Base-by-base conservation (phyloP, 1,140 invertebrate genomes). In the Diorhabda sublineata region DNA sequence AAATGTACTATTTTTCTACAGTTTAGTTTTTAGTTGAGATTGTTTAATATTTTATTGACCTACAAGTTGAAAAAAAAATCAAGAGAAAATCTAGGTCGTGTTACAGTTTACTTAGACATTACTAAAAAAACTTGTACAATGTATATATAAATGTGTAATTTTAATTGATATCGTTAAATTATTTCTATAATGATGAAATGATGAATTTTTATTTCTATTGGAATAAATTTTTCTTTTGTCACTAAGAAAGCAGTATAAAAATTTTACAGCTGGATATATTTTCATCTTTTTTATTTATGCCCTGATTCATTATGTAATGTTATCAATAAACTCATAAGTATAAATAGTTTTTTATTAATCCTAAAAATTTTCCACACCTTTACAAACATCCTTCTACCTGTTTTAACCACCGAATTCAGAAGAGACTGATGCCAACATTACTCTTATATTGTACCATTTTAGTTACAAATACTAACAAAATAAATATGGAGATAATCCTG, bases 111-210 rank as follows among this genome's bases (percentile, higher is more conserved):
- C 58, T 67, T 61, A 45, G 59, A 60, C 66, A 67, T 26, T 67
- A 67, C 45, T 60, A 67, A n/a, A 26, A 43, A 57, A 66, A 67
- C 59, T 67, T 67, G 66, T 67, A 67, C 66, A 67, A 67, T 67
- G 66, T 67, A 67, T 67, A 67, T 67, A 67, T 66, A 5, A 43
- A 67, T 45, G 45, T 67, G 66, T 67, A 67, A 47, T 67, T 67
- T 67, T 61, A 67, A 43, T 67, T 67, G 45, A 67, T 66, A 45
- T 45, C 59, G 66, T 67, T 67, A 67, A 67, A 67, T 67, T 67
- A 67, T 67, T 67, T 67, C 58, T 67, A 61, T 60, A 26, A 45
- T 67, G 52, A 65, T 65, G 41, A 42, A 56, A 65, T 65, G 57
- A 41, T 65, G 45, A 57, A 65, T 56, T 65, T 65, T 58, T 65